A percentile compares a stretch with the other conserved stretches of the same genome.
Evolutionary conservation across 2,797 vertebrate species (phyloP).

Genomic region (Fratercula arctica): DNA sequence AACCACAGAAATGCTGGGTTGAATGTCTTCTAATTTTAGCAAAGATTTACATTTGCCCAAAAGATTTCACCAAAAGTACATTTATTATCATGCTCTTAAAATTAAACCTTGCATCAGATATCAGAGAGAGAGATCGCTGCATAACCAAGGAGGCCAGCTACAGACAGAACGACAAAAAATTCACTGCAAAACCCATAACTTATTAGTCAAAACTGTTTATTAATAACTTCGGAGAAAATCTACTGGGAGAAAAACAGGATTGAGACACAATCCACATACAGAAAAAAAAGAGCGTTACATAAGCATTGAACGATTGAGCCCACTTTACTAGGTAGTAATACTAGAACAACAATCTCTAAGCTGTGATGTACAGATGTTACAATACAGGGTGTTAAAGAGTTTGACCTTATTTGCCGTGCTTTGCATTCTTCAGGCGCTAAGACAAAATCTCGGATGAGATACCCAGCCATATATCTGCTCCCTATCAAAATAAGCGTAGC

Average conservation of each 20-base stretch:
- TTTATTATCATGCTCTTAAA: slow-evolving; percentile 6
- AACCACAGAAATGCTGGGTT: neutral
- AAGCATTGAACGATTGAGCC: neutral
- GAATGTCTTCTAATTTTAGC: slow-evolving; percentile 52
- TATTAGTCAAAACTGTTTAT: neutral
- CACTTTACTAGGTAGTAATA: neutral
- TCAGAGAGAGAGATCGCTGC: neutral
- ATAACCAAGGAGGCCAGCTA: neutral
- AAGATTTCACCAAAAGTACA: neutral
- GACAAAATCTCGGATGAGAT: neutral
- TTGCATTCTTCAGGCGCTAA: neutral
- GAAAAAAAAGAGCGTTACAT: neutral
- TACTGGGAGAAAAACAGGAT: neutral
- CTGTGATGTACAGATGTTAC: slow-evolving; percentile 19
- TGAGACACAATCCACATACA: neutral
- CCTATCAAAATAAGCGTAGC: neutral
- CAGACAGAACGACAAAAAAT: neutral
- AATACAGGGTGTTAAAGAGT: neutral
- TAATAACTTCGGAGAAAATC: neutral
- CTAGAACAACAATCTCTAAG: slow-evolving; percentile 2
- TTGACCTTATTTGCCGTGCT: slow-evolving; percentile 1
- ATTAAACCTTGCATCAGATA: slow-evolving; percentile 24
- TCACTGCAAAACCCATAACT: neutral
- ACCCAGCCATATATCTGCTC: neutral
- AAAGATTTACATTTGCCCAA: slow-evolving; percentile 35